Base-by-base conservation (phyloP, 1,140 invertebrate species). In the Polypedilum pembai region DNA sequence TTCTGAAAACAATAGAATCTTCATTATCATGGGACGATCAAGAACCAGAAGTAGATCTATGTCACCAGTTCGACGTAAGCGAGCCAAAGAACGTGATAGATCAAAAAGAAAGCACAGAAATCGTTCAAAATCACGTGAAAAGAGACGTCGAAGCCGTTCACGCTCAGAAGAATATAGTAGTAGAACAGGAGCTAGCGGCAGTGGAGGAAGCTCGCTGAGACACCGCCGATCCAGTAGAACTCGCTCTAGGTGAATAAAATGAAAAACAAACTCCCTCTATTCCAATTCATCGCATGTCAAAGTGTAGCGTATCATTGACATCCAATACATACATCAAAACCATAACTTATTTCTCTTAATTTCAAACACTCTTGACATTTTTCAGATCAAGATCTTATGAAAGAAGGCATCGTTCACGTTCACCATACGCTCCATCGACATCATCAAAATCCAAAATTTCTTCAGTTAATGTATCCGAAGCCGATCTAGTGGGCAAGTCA, bases 401-500 rank as follows among this genome's bases (percentile, higher is more conserved):
- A 69, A 69, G 65, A 21, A 69, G 65, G 20, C 65, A 69, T 18
- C 65, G 20, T 69, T 69, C 65, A 69, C 65, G 20, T 69, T 69
- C 65, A 69, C 65, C 65, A 69, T 21, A 20, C 24, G 24, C 24
- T 20, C 65, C 12, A 66, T 66, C 65, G 20, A 18, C 65, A 21
- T 69, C 63, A 20, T 66, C 65, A 18, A 69, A 69, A 69, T 69
- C 65, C 65, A 69, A 69, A 69, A 69, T 69, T 69, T 69, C 65
- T 7, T 18, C 17, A 20, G 18, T 69, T 20, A 18, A 69, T 69
- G 17, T 69, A 1, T 69, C 65, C 17, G 65, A 90, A 41, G 88
- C 87, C 20, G 90, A 91, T 82, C 82, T 91, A 24, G 87, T 88
- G 81, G 91, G 91, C 2, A 93, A 93, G 83, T 89, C 88, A 21